These are phyloP conservation scores for Varanus komodoensis DNA, from an alignment of 2,113 vertebrate genomes.

Conservation along the genomic window DNA sequence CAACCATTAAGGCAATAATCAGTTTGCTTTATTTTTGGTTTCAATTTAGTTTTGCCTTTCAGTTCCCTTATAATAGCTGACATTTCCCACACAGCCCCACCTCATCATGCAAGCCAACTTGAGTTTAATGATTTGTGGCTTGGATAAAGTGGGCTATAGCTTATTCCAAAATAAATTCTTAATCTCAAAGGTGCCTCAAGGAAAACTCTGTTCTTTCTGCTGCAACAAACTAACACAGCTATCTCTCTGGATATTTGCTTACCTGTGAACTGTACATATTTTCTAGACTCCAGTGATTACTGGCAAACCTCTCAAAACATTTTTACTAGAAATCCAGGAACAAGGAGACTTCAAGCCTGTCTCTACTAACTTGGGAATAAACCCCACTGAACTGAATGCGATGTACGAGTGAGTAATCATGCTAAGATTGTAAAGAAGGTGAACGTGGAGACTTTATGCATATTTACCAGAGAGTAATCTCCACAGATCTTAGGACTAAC, in stretches of 20 bases:
- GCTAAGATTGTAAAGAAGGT: background rate
- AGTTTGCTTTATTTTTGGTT: too few species aligned
- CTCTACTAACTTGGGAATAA: background rate
- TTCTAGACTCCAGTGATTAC: background rate
- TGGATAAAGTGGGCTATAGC: too few species aligned
- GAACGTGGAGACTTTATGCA: background rate
- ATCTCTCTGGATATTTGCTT: background rate
- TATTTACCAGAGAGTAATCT: background rate
- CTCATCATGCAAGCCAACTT: too few species aligned
- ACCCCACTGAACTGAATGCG: background rate
- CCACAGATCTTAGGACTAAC: background rate
- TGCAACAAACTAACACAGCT: too few species aligned
- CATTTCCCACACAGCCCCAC: too few species aligned
- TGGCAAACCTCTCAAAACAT: background rate
- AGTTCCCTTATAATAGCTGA: too few species aligned
- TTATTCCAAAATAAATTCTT: too few species aligned
- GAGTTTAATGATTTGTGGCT: too few species aligned
- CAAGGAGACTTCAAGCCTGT: background rate
- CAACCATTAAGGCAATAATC: too few species aligned
- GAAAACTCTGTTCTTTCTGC: too few species aligned
- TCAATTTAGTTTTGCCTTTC: too few species aligned
- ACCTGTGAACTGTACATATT: rapidly evolving
- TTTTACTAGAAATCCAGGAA: background rate
- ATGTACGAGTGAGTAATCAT: background rate
- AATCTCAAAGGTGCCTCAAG: too few species aligned